A percentile compares a stretch with the other conserved stretches of the same genome.
phyloP scores from a whole-genome alignment of 2,888 invertebrate species.

The Platycheirus albimanus region DNA sequence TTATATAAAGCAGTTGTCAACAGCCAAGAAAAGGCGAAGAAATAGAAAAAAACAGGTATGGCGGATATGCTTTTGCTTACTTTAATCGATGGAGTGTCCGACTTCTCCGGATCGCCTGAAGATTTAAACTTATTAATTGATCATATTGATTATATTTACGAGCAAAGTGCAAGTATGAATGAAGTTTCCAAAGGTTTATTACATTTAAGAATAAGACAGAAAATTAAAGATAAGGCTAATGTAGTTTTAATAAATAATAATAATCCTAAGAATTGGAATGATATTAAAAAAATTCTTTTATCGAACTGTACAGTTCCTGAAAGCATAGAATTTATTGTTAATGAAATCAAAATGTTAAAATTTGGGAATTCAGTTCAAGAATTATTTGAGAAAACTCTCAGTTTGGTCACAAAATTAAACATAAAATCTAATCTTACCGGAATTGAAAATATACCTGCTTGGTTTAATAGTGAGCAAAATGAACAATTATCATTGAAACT shows the following conservation, averaged over 20 bases:
- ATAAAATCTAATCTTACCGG: conserved; percentile 3
- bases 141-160: background rate
- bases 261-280: too few relatives aligned
- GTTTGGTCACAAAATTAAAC: conserved; percentile 16
- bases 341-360: too few relatives aligned
- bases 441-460: background rate
- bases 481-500: conserved; percentile 9
- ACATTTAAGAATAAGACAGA: too few relatives aligned
- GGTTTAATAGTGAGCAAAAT: conserved; percentile 7
- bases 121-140: background rate
- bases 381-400: background rate
- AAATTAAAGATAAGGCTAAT: too few relatives aligned
- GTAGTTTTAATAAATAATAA: too few relatives aligned
- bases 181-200: too few relatives aligned
- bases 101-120: background rate
- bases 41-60: background rate
- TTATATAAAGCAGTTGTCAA: background rate
- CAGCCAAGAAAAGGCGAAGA: background rate
- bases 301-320: too few relatives aligned
- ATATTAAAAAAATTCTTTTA: too few relatives aligned
- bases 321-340: too few relatives aligned
- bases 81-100: background rate
- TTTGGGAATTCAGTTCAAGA: conserved; percentile 14
- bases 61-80: background rate
- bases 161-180: too few relatives aligned